A percentile compares a stretch with the other conserved stretches of the same genome.
Conservation (phyloP, 1,140 invertebrate genomes). For the Euglossa dilemma region DNA sequence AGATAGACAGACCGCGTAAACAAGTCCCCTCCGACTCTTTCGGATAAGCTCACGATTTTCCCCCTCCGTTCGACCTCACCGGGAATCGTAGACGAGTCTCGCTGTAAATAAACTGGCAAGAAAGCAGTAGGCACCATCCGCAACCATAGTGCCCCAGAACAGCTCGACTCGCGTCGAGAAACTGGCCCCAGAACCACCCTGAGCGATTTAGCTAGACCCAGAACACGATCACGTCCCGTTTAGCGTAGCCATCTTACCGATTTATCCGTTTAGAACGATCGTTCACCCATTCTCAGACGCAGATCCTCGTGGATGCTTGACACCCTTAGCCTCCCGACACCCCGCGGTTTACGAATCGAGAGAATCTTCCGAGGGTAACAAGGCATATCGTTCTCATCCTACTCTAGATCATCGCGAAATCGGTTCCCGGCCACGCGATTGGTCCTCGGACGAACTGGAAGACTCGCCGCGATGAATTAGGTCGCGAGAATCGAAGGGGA, state of each 20-base stretch:
- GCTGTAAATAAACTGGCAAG: no score
- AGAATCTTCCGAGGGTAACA: conserved; percentile 15
- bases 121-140: no score
- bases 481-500: background rate
- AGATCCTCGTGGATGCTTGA: conserved; percentile 19
- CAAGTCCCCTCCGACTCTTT: background rate
- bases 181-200: no score
- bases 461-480: background rate
- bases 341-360: background rate
- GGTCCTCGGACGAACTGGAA: no score
- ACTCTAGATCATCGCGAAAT: background rate
- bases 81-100: no score
- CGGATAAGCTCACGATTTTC: background rate
- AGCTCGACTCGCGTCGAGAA: no score
- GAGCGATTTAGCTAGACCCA: background rate
- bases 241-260: conserved; percentile 2
- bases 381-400: conserved; percentile 41
- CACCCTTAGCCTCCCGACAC: background rate
- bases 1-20: background rate
- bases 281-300: background rate
- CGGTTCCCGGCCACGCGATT: background rate
- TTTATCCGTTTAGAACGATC: background rate
- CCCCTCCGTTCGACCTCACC: no score
- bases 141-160: no score
- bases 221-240: background rate